Evolutionary conservation across 1,140 invertebrate species (phyloP), one percentile per base, ranked within the genome.

Genomic region (Thaumetopoea pityocampa): DNA sequence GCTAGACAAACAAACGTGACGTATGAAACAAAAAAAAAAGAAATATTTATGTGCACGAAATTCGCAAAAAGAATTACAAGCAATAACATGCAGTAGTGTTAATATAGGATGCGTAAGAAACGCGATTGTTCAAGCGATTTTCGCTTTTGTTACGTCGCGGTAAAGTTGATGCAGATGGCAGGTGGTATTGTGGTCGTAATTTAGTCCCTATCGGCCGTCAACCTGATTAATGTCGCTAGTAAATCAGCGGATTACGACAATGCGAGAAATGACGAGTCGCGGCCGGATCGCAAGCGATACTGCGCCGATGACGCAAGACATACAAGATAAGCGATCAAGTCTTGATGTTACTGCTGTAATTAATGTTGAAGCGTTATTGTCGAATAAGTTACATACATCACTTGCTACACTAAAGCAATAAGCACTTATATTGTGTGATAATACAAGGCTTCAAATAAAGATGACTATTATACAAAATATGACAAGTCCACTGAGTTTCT

Each of bases 201-300:
- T 80, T 78, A 76, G 78, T 72, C 78, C 73, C 76, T 79, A 83
- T 83, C 76, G 76, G 68, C 74, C 73, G 79, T 77, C 73, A 72
- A 68, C 64, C 79, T 83, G 76, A 83, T 83, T 83, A 83, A 83
- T 83, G 79, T 71, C 62, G 72, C 71, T 72, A 76, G 76, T 83
- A 83, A 80, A 83, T 83, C 79, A 83, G 68, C 67, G 79, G 76
- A 83, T 80, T 83, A 83, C 79, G 73, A 80, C 79, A 83, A 83
- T 83, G 76, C 73, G 76, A 83, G 79, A 79, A 80, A 80, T 83
- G 79, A 83, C 79, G 79, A 83, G 73, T 69, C 76, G 76, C 62
- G 70, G 64, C 70, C 54, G 72, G 67, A 73, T 73, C 71, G 71
- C 66, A 67, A 58, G 61, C 66, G 53, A 60, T 66, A 66, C 57